phyloP scores from a whole-genome alignment of 2,888 invertebrate genomes.

The Tillus elongatus region DNA sequence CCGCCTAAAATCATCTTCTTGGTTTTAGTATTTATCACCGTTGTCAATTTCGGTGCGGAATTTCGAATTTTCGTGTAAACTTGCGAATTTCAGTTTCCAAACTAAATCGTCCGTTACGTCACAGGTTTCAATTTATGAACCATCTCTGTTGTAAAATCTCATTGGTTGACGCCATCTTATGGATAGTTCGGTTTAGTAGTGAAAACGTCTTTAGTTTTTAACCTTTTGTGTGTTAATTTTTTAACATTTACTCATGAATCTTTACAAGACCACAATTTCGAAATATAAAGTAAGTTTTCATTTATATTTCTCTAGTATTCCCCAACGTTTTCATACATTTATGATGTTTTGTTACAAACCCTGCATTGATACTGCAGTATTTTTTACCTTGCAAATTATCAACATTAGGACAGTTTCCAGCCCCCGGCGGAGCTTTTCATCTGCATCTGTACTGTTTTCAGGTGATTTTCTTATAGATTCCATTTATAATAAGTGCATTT shows the following conservation, averaged over 20 bases:
- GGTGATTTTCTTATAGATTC: no score
- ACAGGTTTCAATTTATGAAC: no score
- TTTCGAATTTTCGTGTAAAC: background rate
- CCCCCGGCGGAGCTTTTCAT: no score
- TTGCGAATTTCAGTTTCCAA: background rate
- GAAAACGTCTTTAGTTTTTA: constrained; percentile 36
- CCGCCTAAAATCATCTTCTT: no score
- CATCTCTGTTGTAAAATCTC: no score
- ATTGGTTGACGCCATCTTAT: constrained; percentile 39
- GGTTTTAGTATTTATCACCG: no score
- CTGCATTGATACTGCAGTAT: constrained; percentile 32
- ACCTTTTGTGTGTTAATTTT: constrained; percentile 35
- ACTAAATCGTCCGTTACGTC: constrained; percentile 3
- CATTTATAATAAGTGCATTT: no score
- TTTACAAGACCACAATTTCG: constrained; percentile 24
- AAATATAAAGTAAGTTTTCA: constrained; percentile 30
- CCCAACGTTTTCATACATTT: constrained; percentile 8
- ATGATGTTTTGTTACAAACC: constrained; percentile 17
- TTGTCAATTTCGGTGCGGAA: no score
- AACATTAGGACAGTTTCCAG: no score
- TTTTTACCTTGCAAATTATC: no score
- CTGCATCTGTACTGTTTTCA: no score
- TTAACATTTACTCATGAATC: constrained; percentile 33
- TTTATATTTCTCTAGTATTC: constrained; percentile 14
- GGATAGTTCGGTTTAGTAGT: constrained; percentile 37